These are phyloP conservation scores for Myopa testacea DNA, from an alignment of 2,888 invertebrate genomes.

Conservation along the genomic window DNA sequence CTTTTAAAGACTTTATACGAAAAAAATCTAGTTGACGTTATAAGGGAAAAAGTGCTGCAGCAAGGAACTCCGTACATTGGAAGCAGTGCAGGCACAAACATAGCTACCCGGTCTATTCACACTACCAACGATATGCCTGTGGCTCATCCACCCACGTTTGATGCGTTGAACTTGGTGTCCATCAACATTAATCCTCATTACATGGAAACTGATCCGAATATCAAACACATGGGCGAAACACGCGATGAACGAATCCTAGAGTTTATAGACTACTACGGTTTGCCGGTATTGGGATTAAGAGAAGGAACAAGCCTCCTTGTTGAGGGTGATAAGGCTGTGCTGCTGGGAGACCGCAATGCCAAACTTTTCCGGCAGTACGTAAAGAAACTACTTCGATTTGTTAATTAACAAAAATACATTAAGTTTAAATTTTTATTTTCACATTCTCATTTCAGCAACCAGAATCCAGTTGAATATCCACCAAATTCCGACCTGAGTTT, in stretches of 20 bases:
- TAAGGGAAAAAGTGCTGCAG: slow-evolving; percentile 74
- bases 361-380: slow-evolving; percentile 77
- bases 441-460: slow-evolving; percentile 69
- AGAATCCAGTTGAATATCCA: slow-evolving; percentile 70
- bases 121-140: slow-evolving; percentile 93
- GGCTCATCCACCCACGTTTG: slow-evolving; percentile 77
- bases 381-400: slow-evolving; percentile 55
- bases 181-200: slow-evolving; percentile 91
- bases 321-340: slow-evolving; percentile 71
- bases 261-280: slow-evolving; percentile 74
- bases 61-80: slow-evolving; percentile 80
- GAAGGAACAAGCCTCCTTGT: slow-evolving; percentile 79
- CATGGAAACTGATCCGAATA: slow-evolving; percentile 72
- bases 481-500: slow-evolving; percentile 75
- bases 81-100: slow-evolving; percentile 86
- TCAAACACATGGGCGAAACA: slow-evolving; percentile 82
- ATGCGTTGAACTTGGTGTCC: slow-evolving; percentile 79
- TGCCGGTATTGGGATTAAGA: slow-evolving; percentile 77
- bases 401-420: not conserved
- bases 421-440: not conserved
- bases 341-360: slow-evolving; percentile 75
- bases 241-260: slow-evolving; percentile 79
- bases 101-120: slow-evolving; percentile 81
- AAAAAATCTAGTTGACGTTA: slow-evolving; percentile 73
- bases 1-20: slow-evolving; percentile 79